A percentile compares a stretch with the other conserved stretches of the same genome.
These are phyloP conservation scores for Notothenia coriiceps DNA, from an alignment of 2,113 vertebrate species.

Conservation along the genomic window DNA sequence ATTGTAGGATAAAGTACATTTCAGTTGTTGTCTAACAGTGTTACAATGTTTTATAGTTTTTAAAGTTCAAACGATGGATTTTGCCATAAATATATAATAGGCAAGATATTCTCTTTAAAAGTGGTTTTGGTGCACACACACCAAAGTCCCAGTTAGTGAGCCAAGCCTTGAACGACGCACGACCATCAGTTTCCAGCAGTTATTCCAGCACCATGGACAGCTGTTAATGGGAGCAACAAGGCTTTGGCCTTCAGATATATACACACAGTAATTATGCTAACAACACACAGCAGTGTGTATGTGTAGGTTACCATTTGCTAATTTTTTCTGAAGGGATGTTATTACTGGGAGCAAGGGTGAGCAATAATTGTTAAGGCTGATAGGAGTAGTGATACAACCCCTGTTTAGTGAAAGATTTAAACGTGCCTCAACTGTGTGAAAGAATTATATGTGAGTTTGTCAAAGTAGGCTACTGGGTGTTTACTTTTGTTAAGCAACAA, in stretches of 20 bases:
- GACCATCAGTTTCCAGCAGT: not conserved
- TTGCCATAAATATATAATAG: too few relatives aligned
- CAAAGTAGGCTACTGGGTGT: not conserved
- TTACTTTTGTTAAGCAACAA: too few relatives aligned
- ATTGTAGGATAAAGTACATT: too few relatives aligned
- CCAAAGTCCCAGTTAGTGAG: not conserved
- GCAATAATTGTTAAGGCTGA: not conserved
- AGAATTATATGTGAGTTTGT: not conserved
- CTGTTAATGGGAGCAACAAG: not conserved
- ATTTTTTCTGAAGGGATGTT: not conserved
- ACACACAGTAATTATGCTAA: too few relatives aligned
- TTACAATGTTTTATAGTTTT: too few relatives aligned
- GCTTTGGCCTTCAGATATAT: not conserved
- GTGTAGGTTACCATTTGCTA: too few relatives aligned
- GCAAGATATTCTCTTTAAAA: not conserved
- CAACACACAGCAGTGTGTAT: not conserved
- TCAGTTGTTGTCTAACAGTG: too few relatives aligned
- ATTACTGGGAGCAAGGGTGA: not conserved
- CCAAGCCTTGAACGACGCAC: not conserved
- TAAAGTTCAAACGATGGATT: too few relatives aligned
- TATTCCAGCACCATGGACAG: slow-evolving; percentile 24
- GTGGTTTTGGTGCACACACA: too few relatives aligned
- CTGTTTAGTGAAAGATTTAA: not conserved
- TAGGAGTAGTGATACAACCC: not conserved
- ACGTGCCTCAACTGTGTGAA: not conserved